phyloP scores from a whole-genome alignment of 2,888 invertebrate species.

The Charanyca ferruginea region DNA sequence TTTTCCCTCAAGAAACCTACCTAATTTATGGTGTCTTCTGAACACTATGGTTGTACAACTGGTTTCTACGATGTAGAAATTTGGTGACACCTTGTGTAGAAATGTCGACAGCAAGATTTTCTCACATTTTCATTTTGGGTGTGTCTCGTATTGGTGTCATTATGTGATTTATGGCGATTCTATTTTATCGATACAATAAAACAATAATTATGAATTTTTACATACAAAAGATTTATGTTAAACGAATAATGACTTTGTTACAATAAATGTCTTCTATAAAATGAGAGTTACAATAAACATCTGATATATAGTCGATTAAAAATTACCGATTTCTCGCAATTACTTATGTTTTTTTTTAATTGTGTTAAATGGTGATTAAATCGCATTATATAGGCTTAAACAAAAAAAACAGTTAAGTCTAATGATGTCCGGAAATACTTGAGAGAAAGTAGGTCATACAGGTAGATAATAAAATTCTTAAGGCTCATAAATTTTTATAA shows the following conservation, averaged over 20 bases:
- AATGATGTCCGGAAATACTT: neutral
- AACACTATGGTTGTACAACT: slow-evolving; percentile 16
- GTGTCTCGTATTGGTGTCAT: neutral
- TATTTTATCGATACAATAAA: neutral
- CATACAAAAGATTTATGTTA: too few relatives aligned
- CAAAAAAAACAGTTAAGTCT: neutral
- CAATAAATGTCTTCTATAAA: too few relatives aligned
- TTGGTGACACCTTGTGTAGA: slow-evolving; percentile 14
- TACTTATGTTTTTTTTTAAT: neutral
- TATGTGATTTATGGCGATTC: neutral
- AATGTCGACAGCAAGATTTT: slow-evolving; percentile 17
- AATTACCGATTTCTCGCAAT: neutral
- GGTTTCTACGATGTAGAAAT: slow-evolving; percentile 49
- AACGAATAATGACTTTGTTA: too few relatives aligned
- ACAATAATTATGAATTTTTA: too few relatives aligned
- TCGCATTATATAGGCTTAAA: neutral
- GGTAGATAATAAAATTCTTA: neutral
- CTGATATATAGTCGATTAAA: too few relatives aligned
- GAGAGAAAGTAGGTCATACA: slow-evolving; percentile 22
- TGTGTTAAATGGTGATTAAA: neutral
- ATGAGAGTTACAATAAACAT: too few relatives aligned
- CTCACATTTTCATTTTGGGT: neutral
- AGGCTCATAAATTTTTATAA: slow-evolving; percentile 7
- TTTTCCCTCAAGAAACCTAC: slow-evolving; percentile 67
- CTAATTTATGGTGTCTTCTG: slow-evolving; percentile 48